Percentiles rank a stretch among this genome's conserved stretches.
Conservation (phyloP, 2,113 vertebrate species). For the Tamias sibiricus region DNA sequence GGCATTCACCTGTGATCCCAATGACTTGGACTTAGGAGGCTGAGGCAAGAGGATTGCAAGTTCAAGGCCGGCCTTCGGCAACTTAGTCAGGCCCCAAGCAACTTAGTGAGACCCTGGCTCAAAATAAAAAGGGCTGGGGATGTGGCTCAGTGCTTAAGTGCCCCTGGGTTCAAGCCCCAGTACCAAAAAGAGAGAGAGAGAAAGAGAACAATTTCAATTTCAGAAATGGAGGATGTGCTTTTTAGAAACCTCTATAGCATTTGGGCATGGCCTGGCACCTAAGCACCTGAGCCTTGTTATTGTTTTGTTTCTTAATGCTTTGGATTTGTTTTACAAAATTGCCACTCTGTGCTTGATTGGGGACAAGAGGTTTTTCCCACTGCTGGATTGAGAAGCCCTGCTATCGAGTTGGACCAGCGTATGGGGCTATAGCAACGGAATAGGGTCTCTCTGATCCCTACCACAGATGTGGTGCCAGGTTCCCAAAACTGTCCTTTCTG, state of each 20-base stretch:
- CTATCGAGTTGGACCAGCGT: rapidly evolving
- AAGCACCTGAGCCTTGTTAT: neutral
- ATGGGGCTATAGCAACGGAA: rapidly evolving
- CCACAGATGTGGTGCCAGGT: rapidly evolving
- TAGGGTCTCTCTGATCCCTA: rapidly evolving
- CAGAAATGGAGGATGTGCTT: neutral
- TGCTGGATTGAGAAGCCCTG: neutral
- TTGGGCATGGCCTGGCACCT: neutral
- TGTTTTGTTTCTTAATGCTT: neutral
- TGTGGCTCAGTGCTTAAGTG: too few species aligned
- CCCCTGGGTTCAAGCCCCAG: too few species aligned
- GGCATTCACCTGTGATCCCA: rapidly evolving
- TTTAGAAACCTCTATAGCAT: neutral
- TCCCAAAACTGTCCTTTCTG: neutral
- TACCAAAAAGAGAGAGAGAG: too few species aligned
- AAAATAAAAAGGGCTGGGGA: too few species aligned
- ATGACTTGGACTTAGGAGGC: neutral
- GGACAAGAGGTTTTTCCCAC: neutral
- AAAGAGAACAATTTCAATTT: too few species aligned
- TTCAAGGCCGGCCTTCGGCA: too few species aligned
- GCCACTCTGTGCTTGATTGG: neutral
- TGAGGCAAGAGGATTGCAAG: too few species aligned
- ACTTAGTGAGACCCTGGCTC: too few species aligned
- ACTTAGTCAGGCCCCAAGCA: too few species aligned
- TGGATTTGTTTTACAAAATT: neutral